These are phyloP conservation scores for Eilema griseolum DNA, from an alignment of 2,888 invertebrate species.

Conservation along the genomic window DNA sequence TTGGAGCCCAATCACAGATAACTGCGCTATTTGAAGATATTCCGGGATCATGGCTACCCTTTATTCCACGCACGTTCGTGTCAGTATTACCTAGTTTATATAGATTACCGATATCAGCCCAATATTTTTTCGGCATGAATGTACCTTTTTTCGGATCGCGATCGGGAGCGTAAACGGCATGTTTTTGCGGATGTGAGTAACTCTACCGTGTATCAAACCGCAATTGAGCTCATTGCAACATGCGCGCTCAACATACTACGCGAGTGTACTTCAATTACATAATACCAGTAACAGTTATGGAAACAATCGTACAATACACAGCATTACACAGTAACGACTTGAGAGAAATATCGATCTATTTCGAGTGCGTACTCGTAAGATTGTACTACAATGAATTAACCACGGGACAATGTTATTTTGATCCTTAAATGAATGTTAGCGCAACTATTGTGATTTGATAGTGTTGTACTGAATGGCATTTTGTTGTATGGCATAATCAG, in stretches of 20 bases:
- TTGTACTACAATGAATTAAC: slow-evolving; percentile 59
- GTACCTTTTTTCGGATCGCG: not conserved
- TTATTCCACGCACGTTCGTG: not conserved
- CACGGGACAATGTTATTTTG: slow-evolving; percentile 48
- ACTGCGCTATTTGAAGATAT: not conserved
- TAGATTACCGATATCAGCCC: not conserved
- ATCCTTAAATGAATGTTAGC: slow-evolving; percentile 49
- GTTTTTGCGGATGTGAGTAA: not conserved
- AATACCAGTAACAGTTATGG: slow-evolving; percentile 71
- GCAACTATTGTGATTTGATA: slow-evolving; percentile 49
- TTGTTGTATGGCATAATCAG: slow-evolving; percentile 58
- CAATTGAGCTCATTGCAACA: slow-evolving; percentile 48
- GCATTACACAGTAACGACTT: slow-evolving; percentile 62
- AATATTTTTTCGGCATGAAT: not conserved
- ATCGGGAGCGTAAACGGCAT: not conserved
- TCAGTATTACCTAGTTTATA: not conserved
- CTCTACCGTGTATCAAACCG: not conserved
- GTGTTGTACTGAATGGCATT: slow-evolving; percentile 48
- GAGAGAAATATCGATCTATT: slow-evolving; percentile 68
- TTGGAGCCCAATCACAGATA: slow-evolving; percentile 1
- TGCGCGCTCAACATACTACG: slow-evolving; percentile 49
- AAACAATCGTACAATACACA: slow-evolving; percentile 69
- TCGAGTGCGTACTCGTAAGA: slow-evolving; percentile 51
- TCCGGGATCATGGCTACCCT: not conserved
- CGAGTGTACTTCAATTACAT: slow-evolving; percentile 64